Percentiles rank a stretch among this genome's conserved stretches.
Evolutionary conservation across 2,113 vertebrate genomes (phyloP).

Genomic region (Ploceus nigricollis): DNA sequence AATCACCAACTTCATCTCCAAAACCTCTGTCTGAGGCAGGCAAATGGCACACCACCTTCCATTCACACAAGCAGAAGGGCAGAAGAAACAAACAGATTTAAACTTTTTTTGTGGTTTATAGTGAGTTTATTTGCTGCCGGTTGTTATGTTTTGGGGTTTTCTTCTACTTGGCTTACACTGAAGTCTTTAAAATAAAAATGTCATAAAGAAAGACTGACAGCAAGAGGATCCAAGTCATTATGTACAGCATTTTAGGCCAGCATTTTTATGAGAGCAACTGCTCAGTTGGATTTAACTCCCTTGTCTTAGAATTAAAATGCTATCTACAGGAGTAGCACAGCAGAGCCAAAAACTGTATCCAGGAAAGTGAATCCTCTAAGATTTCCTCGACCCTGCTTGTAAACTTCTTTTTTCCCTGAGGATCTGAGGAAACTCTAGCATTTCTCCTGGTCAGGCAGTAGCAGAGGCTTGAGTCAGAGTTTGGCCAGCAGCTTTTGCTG

Average conservation of each 20-base stretch:
- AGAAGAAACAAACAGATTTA: background rate
- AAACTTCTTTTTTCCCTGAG: background rate
- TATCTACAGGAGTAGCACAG: background rate
- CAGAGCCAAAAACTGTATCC: background rate
- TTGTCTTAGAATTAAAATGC: constrained; percentile 1
- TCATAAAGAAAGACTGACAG: background rate
- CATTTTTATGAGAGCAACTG: background rate
- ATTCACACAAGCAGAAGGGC: background rate
- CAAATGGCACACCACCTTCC: background rate
- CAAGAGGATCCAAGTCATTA: background rate
- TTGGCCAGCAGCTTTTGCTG: background rate
- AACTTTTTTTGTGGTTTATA: background rate
- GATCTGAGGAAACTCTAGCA: background rate
- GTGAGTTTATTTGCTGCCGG: background rate
- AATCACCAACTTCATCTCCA: background rate
- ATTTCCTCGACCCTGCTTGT: background rate
- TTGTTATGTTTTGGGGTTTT: background rate
- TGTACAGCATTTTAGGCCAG: background rate
- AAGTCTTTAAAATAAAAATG: background rate
- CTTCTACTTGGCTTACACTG: background rate
- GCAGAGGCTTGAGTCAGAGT: background rate
- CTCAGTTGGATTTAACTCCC: background rate
- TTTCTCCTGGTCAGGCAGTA: background rate
- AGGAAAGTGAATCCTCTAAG: background rate
- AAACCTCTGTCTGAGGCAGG: background rate